Percentiles rank a stretch among this genome's conserved stretches.
phyloP scores from a whole-genome alignment of 2,797 vertebrate genomes.

The Rachycentron canadum region DNA sequence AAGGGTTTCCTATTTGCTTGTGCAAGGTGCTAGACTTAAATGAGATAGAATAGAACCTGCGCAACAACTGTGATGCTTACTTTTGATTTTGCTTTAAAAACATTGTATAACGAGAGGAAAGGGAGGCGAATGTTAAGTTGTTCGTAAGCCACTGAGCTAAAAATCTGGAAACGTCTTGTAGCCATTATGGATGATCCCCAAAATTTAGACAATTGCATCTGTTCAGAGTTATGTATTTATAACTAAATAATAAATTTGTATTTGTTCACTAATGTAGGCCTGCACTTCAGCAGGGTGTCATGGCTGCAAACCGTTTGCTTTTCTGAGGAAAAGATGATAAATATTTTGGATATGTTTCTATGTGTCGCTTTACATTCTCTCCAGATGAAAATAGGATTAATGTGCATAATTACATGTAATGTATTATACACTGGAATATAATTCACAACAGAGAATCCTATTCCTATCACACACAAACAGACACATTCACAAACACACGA shows the following conservation, averaged over 20 bases:
- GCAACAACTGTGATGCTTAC: no score
- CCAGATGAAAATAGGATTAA: conserved; percentile 21
- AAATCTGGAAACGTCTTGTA: background rate
- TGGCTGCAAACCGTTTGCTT: conserved; percentile 38
- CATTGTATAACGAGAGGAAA: no score
- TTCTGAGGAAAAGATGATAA: conserved; percentile 22
- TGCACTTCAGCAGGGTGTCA: background rate
- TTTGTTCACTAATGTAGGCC: background rate
- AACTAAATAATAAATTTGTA: background rate
- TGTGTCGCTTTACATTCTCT: conserved; percentile 23
- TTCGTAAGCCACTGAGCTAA: no score
- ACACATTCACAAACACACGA: conserved; percentile 56
- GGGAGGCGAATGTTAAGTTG: no score
- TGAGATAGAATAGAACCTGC: background rate
- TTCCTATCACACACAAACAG: conserved; percentile 46
- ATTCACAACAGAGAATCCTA: conserved; percentile 52
- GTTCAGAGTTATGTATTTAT: background rate
- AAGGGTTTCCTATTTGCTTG: background rate
- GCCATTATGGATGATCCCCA: background rate
- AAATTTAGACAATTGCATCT: background rate
- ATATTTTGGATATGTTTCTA: conserved; percentile 26
- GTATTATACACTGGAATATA: conserved; percentile 38
- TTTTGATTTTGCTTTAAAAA: no score
- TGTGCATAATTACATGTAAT: conserved; percentile 12
- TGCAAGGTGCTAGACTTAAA: background rate